phyloP scores from a whole-genome alignment of 2,888 invertebrate genomes.

The Limnephilus marmoratus region DNA sequence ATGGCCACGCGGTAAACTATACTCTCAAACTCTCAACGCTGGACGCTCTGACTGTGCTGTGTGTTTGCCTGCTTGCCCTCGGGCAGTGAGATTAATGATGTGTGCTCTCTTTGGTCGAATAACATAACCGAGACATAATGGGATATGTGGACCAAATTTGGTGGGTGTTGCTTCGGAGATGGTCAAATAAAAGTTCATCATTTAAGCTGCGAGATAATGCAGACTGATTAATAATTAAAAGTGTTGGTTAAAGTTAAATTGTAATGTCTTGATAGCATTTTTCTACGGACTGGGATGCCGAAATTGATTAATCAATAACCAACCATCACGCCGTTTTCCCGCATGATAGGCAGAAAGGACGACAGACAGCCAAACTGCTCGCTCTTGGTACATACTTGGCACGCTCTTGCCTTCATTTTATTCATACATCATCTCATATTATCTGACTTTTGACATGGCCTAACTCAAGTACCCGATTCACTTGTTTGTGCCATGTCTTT shows the following conservation, averaged over 20 bases:
- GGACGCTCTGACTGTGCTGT: background rate
- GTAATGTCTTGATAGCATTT: no score
- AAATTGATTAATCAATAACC: background rate
- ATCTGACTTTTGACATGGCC: no score
- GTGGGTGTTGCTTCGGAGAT: background rate
- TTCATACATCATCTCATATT: no score
- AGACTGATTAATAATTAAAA: background rate
- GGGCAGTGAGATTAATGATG: background rate
- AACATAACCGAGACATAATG: background rate
- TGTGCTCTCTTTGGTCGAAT: background rate
- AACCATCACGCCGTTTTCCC: no score
- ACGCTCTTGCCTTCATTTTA: no score
- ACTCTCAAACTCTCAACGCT: background rate
- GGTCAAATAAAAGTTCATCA: background rate
- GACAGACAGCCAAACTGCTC: no score
- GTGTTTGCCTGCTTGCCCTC: background rate
- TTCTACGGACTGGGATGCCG: background rate
- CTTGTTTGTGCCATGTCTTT: no score
- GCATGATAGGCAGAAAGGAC: no score
- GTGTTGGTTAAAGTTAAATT: background rate
- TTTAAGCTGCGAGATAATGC: background rate
- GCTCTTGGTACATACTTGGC: no score
- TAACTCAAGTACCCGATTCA: no score
- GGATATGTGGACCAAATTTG: background rate
- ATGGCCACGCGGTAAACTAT: background rate